Base-by-base conservation (phyloP, 2,888 invertebrate species). In the Fragum fragum region DNA sequence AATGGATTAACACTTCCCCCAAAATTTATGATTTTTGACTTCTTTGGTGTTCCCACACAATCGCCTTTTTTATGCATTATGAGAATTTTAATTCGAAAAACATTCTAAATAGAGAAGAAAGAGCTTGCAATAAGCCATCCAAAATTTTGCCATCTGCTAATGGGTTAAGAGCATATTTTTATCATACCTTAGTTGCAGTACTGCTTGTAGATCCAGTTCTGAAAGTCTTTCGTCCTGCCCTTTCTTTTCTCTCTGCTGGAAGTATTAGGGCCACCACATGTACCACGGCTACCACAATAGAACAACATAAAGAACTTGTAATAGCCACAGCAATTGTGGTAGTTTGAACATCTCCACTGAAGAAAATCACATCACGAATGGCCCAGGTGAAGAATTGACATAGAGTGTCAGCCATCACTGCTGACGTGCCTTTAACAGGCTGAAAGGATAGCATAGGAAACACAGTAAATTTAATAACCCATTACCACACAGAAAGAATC, bases 301-400 rank as follows among this genome's bases (percentile, higher is more conserved):
- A 89, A 72, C 87, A 90, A 68, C 90, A 91, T 9, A 91, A 83
- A 23, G 91, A 91, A 63, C 91, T 87, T 9, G 90, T 89, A 47
- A 91, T 89, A 5, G 91, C 91, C 53, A 91, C 84, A n/a, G 91
- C 91, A 36, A 91, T 89, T 0, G 91, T 89, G 11, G 91, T 91
- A 1, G 91, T 90, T 79, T 91, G 89, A 2, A 91, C 90, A 84
- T 91, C 90, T 6, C 89, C 85, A 55, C 90, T 89, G 81, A 89
- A 90, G 90, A 91, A 91, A 79, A 91, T 89, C 42, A 90, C 82
- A 71, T 90, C 89, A 18, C 84, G 78, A 32, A 88, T 86, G 5
- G 88, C 86, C 74, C 87, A 84, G 59, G 87, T 86, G 70, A 90
- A 75, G 61, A 86, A 90, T 71, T 88, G 80, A 47, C 81, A 85